A percentile compares a stretch with the other conserved stretches of the same genome.
These are phyloP conservation scores for Holotrichia oblita DNA, from an alignment of 1,140 invertebrate genomes.

Conservation along the genomic window DNA sequence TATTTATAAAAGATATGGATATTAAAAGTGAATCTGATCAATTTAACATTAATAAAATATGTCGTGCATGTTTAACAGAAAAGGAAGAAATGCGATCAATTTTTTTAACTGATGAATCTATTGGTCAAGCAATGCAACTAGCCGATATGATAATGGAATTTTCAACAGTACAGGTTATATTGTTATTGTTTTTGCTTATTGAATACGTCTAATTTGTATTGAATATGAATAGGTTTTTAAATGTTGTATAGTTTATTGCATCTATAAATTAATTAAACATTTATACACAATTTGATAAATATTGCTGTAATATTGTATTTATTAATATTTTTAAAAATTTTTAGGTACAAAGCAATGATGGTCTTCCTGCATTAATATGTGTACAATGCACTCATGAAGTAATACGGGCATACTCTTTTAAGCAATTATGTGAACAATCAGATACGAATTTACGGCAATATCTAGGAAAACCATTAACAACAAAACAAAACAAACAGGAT, in stretches of 20 bases:
- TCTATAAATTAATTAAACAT: not conserved
- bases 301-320: not conserved
- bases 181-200: constrained; percentile 16
- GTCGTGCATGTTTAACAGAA: constrained; percentile 60
- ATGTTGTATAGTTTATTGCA: not conserved
- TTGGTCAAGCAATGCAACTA: constrained; percentile 56
- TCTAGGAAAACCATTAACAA: constrained; percentile 54
- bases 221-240: too few species aligned
- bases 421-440: constrained; percentile 62
- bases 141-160: constrained; percentile 61
- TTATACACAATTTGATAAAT: too few species aligned
- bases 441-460: constrained; percentile 60
- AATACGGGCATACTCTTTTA: constrained; percentile 63
- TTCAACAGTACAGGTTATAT: constrained; percentile 56
- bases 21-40: constrained; percentile 52
- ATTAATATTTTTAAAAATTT: constrained; percentile 6
- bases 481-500: constrained; percentile 48
- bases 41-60: constrained; percentile 61
- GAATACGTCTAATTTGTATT: too few species aligned
- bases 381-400: constrained; percentile 62
- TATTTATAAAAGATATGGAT: constrained; percentile 50
- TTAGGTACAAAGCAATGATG: constrained; percentile 61
- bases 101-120: constrained; percentile 56
- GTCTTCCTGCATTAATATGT: constrained; percentile 61
- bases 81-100: constrained; percentile 61